Base-by-base conservation (phyloP, 1,140 invertebrate species). In the Drosophila mojavensis region DNA sequence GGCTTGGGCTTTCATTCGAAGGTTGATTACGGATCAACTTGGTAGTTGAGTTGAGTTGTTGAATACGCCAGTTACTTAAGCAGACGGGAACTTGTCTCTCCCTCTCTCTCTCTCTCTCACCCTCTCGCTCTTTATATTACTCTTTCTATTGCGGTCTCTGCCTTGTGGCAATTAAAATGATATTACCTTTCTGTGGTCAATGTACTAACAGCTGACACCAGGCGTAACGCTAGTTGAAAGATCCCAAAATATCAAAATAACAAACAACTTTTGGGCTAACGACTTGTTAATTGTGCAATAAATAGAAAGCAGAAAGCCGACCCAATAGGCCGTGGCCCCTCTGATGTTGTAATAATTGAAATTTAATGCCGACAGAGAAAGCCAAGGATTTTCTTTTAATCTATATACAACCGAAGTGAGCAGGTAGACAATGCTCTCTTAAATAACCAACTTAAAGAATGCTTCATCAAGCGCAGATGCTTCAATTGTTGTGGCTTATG, bases 221-320 rank as follows among this genome's bases (percentile, higher is more conserved):
- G 17, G 66, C 48, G 75, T 65, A 84, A 70, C 75, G 66, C 60
- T 79, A 63, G 36, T 45, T 24, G 15, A 50, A 45, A 66, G 41
- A 64, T 50, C 60, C 53, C 50, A 61, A 68, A 75, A 61, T 61
- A 77, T 64, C 73, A 73, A 70, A 47, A 47, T 5, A 71, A 64
- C 54, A 30, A 80, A 67, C 77, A 77, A 74, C 41, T 64, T 61
- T 80, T 65, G 66, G 64, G 54, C 77, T 86, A 86, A 88, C 82
- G 82, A 86, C 71, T 86, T 88, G 82, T 86, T 86, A 86, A 86
- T 86, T 86, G 82, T 86, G 82, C 78, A 88, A 88, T 86, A 82
- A 88, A 88, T 86, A 88, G 82, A 86, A 86, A 86, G 82, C 81
- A 53, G 75, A 78, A 81, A 70, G 73, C 77, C 53, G 64, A 20